Base-by-base conservation (phyloP, 1,140 invertebrate genomes). In the Ylistrum balloti region DNA sequence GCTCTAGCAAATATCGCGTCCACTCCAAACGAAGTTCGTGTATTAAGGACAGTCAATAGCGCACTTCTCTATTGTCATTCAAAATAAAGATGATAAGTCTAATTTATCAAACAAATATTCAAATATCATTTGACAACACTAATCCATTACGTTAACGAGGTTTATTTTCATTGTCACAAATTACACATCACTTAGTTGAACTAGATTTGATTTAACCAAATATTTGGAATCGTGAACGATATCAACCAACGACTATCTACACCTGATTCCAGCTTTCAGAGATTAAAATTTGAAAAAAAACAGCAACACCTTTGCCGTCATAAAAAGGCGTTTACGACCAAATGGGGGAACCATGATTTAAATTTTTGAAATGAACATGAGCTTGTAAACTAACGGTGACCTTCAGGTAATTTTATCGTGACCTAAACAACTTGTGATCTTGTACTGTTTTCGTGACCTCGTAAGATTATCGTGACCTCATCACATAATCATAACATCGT, bases 51-150 rank as follows among this genome's bases (percentile, higher is more conserved):
- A 74, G 56, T 74, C 56, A 74, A 74, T 28, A 74, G 28, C 56
- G n/a, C 56, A 74, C 56, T 74, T 74, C 1, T 74, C 56, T 28
- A 3, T 74, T 74, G 56, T 74, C 56, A 74, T 74, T n/a, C n/a
- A 74, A 45, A 74, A 74, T 74, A 74, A 74, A 28, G 56, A 74
- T 74, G n/a, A 74, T 74, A 74, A 74, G 56, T 74, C 56, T 74
- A 74, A 74, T 74, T 74, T 74, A 74, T 74, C 56, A 74, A 28
- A 7, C 22, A n/a, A n/a, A n/a, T 74, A 74, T 74, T 74, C 56
- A 74, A 74, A 74, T 17, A 74, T 28, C 9, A 28, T 74, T 74
- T 74, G 56, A 74, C 56, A 74, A 17, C 22, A 74, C 22, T 74
- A 74, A 74, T 74, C 56, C 56, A 74, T 74, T 74, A 74, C 56